Conservation (phyloP, 2,888 invertebrate genomes). For the Eurytoma californica region DNA sequence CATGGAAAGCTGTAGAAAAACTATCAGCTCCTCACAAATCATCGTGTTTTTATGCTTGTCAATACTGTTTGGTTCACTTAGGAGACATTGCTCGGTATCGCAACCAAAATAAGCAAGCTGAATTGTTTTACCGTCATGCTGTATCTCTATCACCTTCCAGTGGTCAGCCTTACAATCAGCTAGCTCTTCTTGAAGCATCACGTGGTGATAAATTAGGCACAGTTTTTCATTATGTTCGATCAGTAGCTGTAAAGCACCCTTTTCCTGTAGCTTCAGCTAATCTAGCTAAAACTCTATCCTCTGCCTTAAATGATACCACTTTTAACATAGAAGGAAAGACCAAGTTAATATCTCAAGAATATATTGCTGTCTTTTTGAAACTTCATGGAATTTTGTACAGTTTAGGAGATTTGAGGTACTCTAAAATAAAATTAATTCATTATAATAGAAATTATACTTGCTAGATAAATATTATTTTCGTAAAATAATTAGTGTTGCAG, state of each 20-base stretch:
- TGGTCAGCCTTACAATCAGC: conserved; percentile 93
- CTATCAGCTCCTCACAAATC: conserved; percentile 78
- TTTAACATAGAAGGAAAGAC: conserved; percentile 72
- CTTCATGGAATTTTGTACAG: conserved; percentile 79
- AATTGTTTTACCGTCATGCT: conserved; percentile 90
- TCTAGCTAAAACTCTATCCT: conserved; percentile 83
- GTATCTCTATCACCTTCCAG: conserved; percentile 84
- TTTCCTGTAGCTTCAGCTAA: conserved; percentile 90
- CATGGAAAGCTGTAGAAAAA: conserved; percentile 73
- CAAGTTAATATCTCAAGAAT: conserved; percentile 80
- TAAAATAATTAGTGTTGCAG: conserved; percentile 76
- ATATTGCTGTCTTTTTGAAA: conserved; percentile 79
- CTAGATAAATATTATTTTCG: conserved; percentile 5
- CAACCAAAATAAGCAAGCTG: conserved; percentile 87
- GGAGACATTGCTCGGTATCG: conserved; percentile 91
- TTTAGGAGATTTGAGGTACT: conserved; percentile 75
- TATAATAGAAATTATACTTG: conserved; percentile 9
- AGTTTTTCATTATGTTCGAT: conserved; percentile 89
- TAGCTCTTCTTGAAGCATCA: conserved; percentile 88
- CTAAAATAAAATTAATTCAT: not conserved
- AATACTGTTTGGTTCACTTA: conserved; percentile 91
- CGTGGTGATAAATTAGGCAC: conserved; percentile 88
- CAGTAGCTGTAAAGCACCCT: conserved; percentile 87
- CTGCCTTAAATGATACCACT: conserved; percentile 75
- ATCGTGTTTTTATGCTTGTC: conserved; percentile 90